Evolutionary conservation across 2,888 invertebrate species (phyloP).

Genomic region (Clanis bilineata): DNA sequence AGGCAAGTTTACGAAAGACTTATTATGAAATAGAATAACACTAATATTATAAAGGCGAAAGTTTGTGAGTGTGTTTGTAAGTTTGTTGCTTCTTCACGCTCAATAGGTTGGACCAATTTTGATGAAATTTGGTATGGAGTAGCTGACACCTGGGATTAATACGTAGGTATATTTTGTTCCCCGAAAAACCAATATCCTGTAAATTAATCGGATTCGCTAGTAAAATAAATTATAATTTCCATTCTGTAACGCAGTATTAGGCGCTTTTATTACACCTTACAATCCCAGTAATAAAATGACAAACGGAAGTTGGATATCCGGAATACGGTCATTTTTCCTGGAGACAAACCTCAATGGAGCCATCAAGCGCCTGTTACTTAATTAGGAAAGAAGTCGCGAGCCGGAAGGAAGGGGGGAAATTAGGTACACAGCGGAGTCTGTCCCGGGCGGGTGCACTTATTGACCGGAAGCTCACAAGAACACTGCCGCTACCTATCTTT

Average conservation of each 20-base stretch:
- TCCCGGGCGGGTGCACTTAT: conserved; percentile 41
- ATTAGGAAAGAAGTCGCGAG: conserved; percentile 43
- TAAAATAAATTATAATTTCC: background rate
- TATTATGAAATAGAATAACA: no score
- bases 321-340: background rate
- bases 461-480: conserved; percentile 45
- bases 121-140: no score
- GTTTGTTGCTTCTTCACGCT: no score
- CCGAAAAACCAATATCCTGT: no score
- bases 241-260: background rate
- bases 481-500: conserved; percentile 44
- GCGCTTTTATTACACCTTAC: background rate
- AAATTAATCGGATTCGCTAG: no score
- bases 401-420: conserved; percentile 49
- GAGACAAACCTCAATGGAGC: conserved; percentile 32
- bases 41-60: no score
- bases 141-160: no score
- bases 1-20: no score
- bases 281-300: background rate
- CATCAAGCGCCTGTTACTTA: conserved; percentile 40
- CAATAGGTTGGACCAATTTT: no score
- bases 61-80: no score
- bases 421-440: conserved; percentile 42
- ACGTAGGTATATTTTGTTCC: no score
- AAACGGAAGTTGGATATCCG: conserved; percentile 8